These are phyloP conservation scores for Autographa pulchrina DNA, from an alignment of 2,888 invertebrate species.

Conservation along the genomic window DNA sequence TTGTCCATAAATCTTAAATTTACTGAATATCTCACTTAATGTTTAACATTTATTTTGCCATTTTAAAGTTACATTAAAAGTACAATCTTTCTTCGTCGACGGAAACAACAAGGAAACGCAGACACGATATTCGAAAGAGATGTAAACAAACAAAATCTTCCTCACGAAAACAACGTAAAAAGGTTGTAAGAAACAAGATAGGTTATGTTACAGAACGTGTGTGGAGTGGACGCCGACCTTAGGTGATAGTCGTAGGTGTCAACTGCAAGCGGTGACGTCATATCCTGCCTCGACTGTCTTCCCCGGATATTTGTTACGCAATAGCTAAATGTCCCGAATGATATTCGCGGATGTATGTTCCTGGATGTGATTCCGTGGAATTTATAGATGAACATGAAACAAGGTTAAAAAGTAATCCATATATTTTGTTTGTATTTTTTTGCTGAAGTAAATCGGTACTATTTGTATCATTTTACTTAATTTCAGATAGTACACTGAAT, in stretches of 20 bases:
- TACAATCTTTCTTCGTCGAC: no score
- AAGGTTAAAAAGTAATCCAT: no score
- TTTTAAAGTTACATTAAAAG: no score
- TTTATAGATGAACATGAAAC: no score
- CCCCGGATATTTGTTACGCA: conserved; percentile 34
- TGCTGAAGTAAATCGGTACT: no score
- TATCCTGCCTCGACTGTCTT: conserved; percentile 42
- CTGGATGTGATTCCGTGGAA: conserved; percentile 13
- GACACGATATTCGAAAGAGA: not conserved
- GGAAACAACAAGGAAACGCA: not conserved
- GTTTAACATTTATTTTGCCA: no score
- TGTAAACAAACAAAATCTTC: not conserved
- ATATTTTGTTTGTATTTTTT: no score
- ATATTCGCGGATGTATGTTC: conserved; percentile 3
- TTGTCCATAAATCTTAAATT: no score
- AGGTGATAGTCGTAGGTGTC: conserved; percentile 62
- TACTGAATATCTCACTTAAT: no score
- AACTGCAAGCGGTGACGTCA: conserved; percentile 54
- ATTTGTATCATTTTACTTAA: no score
- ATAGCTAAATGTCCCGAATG: conserved; percentile 23
- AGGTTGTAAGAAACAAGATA: conserved; percentile 10
- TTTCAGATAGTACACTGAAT: no score
- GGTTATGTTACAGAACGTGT: conserved; percentile 29
- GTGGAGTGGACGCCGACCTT: conserved; percentile 21
- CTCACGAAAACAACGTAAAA: conserved; percentile 1